phyloP scores from a whole-genome alignment of 2,113 vertebrate genomes.

The Pachyramphus minor region DNA sequence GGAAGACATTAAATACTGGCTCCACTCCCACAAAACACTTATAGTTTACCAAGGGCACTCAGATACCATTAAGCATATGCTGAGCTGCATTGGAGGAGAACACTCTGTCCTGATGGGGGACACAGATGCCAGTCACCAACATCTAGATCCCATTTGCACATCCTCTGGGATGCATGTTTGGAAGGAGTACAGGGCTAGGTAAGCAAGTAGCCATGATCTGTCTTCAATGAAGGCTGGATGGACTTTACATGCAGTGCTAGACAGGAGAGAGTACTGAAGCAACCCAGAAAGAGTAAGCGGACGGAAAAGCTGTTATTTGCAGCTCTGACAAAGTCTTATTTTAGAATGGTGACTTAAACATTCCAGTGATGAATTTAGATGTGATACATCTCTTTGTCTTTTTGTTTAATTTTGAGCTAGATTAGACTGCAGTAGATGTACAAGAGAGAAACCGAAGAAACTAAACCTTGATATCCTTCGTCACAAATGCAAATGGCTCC shows the following conservation, averaged over 20 bases:
- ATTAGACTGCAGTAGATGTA: background rate
- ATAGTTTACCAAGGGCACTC: background rate
- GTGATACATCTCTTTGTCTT: background rate
- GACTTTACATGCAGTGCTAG: background rate
- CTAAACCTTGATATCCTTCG: conserved; percentile 87
- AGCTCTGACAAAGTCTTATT: background rate
- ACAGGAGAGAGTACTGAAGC: background rate
- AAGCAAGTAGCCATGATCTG: background rate
- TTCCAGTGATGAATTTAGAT: background rate
- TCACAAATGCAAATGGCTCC: conserved; percentile 94
- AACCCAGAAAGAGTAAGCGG: background rate
- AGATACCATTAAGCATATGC: background rate
- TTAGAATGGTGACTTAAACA: background rate
- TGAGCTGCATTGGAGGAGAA: background rate
- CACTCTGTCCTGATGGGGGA: background rate
- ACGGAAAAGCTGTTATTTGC: background rate
- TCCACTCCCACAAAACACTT: background rate
- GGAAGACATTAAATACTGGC: background rate
- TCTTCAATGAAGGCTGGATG: background rate
- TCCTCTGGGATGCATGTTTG: background rate
- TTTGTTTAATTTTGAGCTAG: background rate
- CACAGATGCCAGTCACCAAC: background rate
- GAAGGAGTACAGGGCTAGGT: background rate
- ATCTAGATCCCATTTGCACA: background rate
- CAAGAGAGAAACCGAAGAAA: background rate